Conservation (phyloP, 2,888 invertebrate species). For the Smittia aterrima region DNA sequence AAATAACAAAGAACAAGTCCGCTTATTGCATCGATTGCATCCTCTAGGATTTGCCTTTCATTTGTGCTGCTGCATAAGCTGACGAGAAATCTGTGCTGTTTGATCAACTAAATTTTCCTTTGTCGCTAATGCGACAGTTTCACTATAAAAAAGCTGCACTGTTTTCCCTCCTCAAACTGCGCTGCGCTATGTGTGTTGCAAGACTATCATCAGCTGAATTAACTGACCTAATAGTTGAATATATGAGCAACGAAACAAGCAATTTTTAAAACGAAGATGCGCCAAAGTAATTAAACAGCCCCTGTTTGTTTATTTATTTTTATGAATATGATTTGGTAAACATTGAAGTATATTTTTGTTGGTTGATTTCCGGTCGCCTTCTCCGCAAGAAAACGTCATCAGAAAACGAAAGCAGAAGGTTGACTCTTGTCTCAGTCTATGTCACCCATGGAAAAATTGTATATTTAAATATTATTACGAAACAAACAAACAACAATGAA, state of each 20-base stretch:
- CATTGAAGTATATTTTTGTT: conserved; percentile 46
- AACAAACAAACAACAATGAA: not conserved
- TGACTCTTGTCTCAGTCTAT: conserved; percentile 52
- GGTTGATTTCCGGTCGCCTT: conserved; percentile 68
- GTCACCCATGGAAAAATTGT: conserved; percentile 45
- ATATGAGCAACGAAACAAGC: not conserved
- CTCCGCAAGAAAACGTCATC: conserved; percentile 71
- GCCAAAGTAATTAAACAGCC: conserved; percentile 45
- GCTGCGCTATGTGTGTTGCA: conserved; percentile 40
- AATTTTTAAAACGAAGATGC: conserved; percentile 16
- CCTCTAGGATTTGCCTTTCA: too few relatives aligned
- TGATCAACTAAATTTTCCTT: too few relatives aligned
- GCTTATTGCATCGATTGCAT: not conserved
- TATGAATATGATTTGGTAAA: conserved; percentile 50
- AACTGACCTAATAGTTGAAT: conserved; percentile 22
- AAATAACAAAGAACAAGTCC: conserved; percentile 22
- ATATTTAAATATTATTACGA: conserved; percentile 40
- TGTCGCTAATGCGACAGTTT: too few relatives aligned
- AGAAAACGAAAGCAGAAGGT: conserved; percentile 74
- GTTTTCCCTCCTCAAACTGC: conserved; percentile 22
- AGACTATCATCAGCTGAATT: conserved; percentile 22
- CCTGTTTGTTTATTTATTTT: conserved; percentile 45
- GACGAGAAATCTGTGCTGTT: not conserved
- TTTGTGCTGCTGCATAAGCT: not conserved
- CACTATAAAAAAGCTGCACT: too few relatives aligned